A percentile compares a stretch with the other conserved stretches of the same genome.
Conservation (phyloP, 2,113 vertebrate species). For the Neolamprologus devosi region DNA sequence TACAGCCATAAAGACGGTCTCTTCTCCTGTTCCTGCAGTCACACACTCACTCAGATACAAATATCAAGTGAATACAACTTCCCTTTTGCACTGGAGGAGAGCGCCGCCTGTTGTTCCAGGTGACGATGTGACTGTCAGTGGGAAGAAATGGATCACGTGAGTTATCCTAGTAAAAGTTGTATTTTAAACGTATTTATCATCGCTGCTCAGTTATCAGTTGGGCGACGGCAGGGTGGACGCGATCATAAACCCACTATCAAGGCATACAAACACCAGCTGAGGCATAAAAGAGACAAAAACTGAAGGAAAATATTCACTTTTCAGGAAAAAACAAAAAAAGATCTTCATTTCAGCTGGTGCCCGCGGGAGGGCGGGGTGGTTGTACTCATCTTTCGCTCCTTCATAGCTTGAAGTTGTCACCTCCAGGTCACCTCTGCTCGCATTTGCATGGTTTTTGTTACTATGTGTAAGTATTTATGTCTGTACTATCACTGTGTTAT, state of each 20-base stretch:
- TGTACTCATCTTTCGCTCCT: neutral
- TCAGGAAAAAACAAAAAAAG: neutral
- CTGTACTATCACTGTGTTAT: slow-evolving; percentile 54
- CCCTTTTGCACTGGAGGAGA: slow-evolving; percentile 60
- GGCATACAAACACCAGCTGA: neutral
- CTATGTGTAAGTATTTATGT: slow-evolving; percentile 48
- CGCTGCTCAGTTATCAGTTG: neutral
- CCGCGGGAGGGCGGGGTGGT: neutral
- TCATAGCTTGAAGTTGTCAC: neutral
- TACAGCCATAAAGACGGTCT: neutral
- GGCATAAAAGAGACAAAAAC: neutral
- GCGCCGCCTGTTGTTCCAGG: slow-evolving; percentile 6
- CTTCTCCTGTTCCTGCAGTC: neutral
- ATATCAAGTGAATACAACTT: neutral
- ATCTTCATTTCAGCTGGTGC: neutral
- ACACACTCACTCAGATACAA: neutral
- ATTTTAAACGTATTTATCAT: neutral
- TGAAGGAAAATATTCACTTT: neutral
- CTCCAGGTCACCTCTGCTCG: slow-evolving; percentile 6
- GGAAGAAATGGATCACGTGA: neutral
- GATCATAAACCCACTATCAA: neutral
- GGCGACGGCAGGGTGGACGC: neutral
- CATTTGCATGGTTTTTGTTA: slow-evolving; percentile 51
- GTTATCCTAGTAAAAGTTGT: neutral
- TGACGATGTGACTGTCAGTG: neutral